phyloP scores from a whole-genome alignment of 2,888 invertebrate genomes.

The Lapara coniferarum region DNA sequence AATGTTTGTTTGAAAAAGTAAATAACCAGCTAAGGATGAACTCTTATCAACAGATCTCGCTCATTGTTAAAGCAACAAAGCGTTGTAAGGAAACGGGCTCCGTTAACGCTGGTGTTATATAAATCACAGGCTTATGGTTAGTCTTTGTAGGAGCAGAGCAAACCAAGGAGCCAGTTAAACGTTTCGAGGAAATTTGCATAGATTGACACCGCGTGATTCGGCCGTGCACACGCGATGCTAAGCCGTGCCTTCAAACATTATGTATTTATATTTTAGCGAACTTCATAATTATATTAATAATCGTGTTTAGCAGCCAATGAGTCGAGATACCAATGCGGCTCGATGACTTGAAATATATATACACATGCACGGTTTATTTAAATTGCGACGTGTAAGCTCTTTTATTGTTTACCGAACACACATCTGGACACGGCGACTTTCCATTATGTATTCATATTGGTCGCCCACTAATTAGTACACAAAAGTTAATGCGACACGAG shows the following conservation, averaged over 20 bases:
- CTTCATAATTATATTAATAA: slow-evolving; percentile 61
- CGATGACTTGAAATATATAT: slow-evolving; percentile 56
- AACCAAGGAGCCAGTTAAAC: slow-evolving; percentile 73
- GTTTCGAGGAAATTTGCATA: slow-evolving; percentile 82
- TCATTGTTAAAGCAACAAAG: slow-evolving; percentile 42
- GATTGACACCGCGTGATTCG: slow-evolving; percentile 76
- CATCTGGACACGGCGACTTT: slow-evolving; percentile 78
- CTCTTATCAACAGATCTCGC: slow-evolving; percentile 45
- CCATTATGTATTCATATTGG: slow-evolving; percentile 81
- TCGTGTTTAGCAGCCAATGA: slow-evolving; percentile 50
- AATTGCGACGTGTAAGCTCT: slow-evolving; percentile 69
- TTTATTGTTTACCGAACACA: slow-evolving; percentile 78
- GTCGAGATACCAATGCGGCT: slow-evolving; percentile 35
- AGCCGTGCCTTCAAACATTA: slow-evolving; percentile 50
- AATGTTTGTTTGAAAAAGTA: slow-evolving; percentile 41
- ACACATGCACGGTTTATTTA: slow-evolving; percentile 68
- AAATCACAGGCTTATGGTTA: slow-evolving; percentile 62
- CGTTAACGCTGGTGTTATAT: slow-evolving; percentile 51
- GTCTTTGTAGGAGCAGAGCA: slow-evolving; percentile 63
- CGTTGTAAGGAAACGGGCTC: slow-evolving; percentile 48
- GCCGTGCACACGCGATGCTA: slow-evolving; percentile 61
- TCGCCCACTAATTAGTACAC: slow-evolving; percentile 83
- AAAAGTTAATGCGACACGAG: slow-evolving; percentile 74
- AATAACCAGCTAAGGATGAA: slow-evolving; percentile 49
- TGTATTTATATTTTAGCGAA: slow-evolving; percentile 50